Evolutionary conservation across 2,888 invertebrate genomes (phyloP), one percentile per base, ranked within the genome.

Genomic region (Reticulitermes lucifugus): DNA sequence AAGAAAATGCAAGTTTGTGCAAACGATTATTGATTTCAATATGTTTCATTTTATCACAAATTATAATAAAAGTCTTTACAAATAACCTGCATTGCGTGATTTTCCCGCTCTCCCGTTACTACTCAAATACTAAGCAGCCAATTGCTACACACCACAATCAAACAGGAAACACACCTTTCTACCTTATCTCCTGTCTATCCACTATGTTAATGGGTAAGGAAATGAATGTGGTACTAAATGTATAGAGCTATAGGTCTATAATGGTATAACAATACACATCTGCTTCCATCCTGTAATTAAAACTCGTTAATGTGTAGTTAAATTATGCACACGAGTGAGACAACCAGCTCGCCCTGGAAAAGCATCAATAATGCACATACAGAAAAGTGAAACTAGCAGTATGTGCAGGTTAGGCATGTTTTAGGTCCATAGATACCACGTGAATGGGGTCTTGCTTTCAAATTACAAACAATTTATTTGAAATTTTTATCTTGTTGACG

Each of bases 191-290:
- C 73, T n/a, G 71, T 71, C 3, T 73, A 21, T 41, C 29, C 73
- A 21, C 73, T 21, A 41, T 73, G 73, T 73, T 73, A 73, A 73
- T 73, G 73, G 21, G 1, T 14, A 9, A 21, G 73, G 73, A 73
- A 73, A 73, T 73, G 73, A 73, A 73, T 73, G 73, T 41, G 73
- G 73, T 41, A 29, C 41, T 41, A 4, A 41, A 41, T 21, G 41
- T 41, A 73, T 41, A 73, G 35, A 73, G 41, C 65, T 65, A 18
- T 41, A 73, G 35, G 41, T 41, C 65, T 65, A 18, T 41, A 73
- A 73, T 73, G 73, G 41, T 73, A 73, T 73, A 73, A 73, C 73
- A 73, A 73, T 73, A 41, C 73, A 73, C 73, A 73, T 73, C 35
- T 73, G 73, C 73, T 35, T 73, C 73, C 73, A 73, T 73, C 35